These are phyloP conservation scores for Trematomus loennbergii DNA, from an alignment of 2,113 vertebrate species.

Conservation along the genomic window DNA sequence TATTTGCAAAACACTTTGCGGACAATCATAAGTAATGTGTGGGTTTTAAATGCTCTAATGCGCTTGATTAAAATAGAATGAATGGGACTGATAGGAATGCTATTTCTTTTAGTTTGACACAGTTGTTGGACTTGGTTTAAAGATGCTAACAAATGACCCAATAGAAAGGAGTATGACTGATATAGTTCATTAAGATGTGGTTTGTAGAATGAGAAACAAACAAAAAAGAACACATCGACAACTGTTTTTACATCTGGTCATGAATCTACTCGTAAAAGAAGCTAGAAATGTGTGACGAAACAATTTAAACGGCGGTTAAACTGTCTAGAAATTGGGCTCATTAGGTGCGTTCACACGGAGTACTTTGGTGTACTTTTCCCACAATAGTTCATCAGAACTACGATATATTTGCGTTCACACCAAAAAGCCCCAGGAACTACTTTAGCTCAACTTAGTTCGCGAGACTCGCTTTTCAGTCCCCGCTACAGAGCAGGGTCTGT, in stretches of 20 bases:
- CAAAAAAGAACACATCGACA: background rate
- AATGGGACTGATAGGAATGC: background rate
- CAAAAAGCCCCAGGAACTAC: no score
- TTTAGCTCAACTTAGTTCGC: no score
- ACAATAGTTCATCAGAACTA: no score
- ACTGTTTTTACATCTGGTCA: background rate
- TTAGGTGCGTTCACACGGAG: no score
- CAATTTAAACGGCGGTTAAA: background rate
- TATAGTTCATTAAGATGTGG: background rate
- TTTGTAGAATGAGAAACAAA: background rate
- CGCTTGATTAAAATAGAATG: constrained; percentile 33
- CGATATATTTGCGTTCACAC: no score
- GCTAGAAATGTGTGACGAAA: background rate
- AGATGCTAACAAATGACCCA: background rate
- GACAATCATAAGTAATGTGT: constrained; percentile 44
- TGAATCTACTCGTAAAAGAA: background rate
- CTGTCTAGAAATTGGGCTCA: background rate
- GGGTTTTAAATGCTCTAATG: constrained; percentile 42
- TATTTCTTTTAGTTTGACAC: constrained; percentile 5
- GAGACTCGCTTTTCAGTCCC: no score
- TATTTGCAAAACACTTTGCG: constrained; percentile 38
- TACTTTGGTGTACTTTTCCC: no score
- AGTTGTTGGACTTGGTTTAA: constrained; percentile 4
- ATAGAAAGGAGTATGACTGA: background rate
- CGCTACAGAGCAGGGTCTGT: no score